phyloP scores from a whole-genome alignment of 2,888 invertebrate genomes.

The Ceriagrion tenellum region DNA sequence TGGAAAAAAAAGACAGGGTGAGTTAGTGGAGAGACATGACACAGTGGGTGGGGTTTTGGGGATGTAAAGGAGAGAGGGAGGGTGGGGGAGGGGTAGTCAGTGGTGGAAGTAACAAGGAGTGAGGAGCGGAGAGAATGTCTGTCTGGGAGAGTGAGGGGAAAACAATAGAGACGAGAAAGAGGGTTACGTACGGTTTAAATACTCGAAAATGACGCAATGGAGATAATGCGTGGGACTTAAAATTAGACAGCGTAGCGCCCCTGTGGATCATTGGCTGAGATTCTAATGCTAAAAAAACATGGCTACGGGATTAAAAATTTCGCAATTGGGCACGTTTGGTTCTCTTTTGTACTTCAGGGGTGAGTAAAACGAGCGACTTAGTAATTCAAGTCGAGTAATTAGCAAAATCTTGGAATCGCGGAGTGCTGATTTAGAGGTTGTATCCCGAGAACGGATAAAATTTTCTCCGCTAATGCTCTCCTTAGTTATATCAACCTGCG shows the following conservation, averaged over 20 bases:
- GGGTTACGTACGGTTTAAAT: constrained; percentile 2
- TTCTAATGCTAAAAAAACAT: no score
- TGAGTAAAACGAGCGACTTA: no score
- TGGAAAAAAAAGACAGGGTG: constrained; percentile 17
- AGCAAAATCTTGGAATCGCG: no score
- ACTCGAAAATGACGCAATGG: constrained; percentile 14
- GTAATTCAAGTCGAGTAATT: no score
- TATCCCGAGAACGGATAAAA: no score
- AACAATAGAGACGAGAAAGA: neutral
- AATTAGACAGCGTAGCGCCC: neutral
- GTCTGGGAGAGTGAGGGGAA: neutral
- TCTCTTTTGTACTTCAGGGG: no score
- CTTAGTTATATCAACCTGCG: no score
- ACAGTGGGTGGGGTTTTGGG: neutral
- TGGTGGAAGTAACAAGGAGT: neutral
- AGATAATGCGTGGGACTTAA: neutral
- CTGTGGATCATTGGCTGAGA: neutral
- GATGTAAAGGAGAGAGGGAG: neutral
- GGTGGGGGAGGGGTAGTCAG: neutral
- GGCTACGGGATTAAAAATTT: no score
- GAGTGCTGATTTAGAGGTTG: no score
- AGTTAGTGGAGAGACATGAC: constrained; percentile 28
- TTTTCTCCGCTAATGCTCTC: no score
- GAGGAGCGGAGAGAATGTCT: neutral
- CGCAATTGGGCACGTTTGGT: no score